Evolutionary conservation across 2,797 vertebrate species (phyloP), one percentile per base, ranked within the genome.

Genomic region (Argentina silus): DNA sequence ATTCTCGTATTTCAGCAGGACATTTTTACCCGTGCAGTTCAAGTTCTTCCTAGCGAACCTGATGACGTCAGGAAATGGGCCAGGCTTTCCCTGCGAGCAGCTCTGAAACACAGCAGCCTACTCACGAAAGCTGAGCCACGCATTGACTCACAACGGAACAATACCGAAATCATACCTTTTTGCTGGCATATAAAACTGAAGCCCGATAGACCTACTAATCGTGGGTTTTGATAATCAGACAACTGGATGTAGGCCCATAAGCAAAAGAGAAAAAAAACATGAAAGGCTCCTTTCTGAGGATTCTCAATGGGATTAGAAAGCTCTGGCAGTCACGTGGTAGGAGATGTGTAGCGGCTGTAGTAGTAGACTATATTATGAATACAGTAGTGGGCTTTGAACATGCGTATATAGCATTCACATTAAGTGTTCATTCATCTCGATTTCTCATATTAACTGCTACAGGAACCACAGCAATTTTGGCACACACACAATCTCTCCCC

Each of bases 1-100:
- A 80, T 59, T 72, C 27, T 67, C 64, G 72, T 63, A 80, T 90
- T 86, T 85, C 78, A 83, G 85, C 75, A 64, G 43, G 60, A 78
- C 53, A 53, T 63, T 75, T 74, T 72, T 67, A 53, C 51, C 86
- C 85, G 77, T 86, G 87, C 79, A 85, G 83, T 88, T 88, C 83
- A 88, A 86, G 85, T 85, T 85, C 85, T 86, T 84, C 81, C 85
- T 89, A 86, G 85, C 90, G 89, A 81, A 89, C 86, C 82, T 74
- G 3, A 86, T 94, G 92, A 93, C 93, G 93, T 94, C 90, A 92
- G 86, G 91, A 85, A 82, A 88, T 81, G 89, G 90, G 91, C 92
- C 87, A 74, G 76, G 78, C 74, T 89, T 63, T 77, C 84, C 77
- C 80, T n/a, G 57, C 27, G 72, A 72, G 69, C 44, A 61, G 57